Evolutionary conservation across 2,888 invertebrate genomes (phyloP).

Genomic region (Scrobipalpa atriplicella): DNA sequence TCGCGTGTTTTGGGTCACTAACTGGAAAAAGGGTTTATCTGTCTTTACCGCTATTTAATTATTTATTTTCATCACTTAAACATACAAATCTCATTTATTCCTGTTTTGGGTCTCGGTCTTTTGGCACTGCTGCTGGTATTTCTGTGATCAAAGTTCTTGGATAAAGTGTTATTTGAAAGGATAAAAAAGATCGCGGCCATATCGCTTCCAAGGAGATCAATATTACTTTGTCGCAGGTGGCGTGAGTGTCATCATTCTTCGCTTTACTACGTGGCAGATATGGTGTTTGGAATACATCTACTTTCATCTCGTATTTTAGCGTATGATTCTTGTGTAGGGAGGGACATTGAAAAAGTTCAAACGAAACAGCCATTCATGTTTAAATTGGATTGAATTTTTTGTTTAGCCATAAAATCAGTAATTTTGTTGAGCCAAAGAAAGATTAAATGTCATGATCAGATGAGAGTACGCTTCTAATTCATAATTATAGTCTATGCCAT

Average conservation of each 20-base stretch:
- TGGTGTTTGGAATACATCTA: slow-evolving; percentile 24
- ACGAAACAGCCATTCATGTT: too few species aligned
- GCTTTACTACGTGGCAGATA: slow-evolving; percentile 38
- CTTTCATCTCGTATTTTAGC: slow-evolving; percentile 24
- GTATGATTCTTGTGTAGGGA: too few species aligned
- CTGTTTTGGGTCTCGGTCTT: too few species aligned
- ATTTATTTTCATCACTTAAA: not conserved
- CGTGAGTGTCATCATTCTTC: slow-evolving; percentile 33
- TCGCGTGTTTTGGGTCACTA: not conserved
- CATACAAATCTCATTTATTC: too few species aligned
- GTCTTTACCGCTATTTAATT: not conserved
- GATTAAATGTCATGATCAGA: too few species aligned
- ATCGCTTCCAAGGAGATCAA: not conserved
- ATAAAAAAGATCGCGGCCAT: not conserved
- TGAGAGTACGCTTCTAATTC: too few species aligned
- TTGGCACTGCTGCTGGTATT: too few species aligned
- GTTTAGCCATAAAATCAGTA: not conserved
- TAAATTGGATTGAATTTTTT: too few species aligned
- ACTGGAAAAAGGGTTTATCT: not conserved
- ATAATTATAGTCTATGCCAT: too few species aligned
- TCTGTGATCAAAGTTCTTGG: not conserved
- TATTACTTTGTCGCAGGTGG: slow-evolving; percentile 10
- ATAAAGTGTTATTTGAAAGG: not conserved
- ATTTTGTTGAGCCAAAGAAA: not conserved
- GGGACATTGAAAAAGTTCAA: too few species aligned